Percentiles rank a stretch among this genome's conserved stretches.
These are phyloP conservation scores for Drosophila ezoana DNA, from an alignment of 2,888 invertebrate species.

Conservation along the genomic window DNA sequence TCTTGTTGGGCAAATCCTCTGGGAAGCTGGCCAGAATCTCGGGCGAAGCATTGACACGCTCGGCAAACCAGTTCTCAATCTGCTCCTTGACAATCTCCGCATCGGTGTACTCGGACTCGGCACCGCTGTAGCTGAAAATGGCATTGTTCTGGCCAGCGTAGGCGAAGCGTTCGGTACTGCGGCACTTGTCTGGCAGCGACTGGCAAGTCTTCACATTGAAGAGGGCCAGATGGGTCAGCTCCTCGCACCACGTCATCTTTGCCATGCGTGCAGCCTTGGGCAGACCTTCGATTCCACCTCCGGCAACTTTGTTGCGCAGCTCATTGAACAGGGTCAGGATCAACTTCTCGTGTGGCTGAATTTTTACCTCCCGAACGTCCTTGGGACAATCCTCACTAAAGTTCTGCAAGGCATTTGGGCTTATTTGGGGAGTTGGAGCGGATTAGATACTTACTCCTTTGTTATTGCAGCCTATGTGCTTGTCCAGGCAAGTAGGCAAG, in stretches of 20 bases:
- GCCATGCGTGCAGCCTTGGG: slow-evolving; percentile 66
- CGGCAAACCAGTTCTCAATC: slow-evolving; percentile 60
- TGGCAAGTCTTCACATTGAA: slow-evolving; percentile 63
- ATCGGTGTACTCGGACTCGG: slow-evolving; percentile 60
- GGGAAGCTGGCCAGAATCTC: slow-evolving; percentile 57
- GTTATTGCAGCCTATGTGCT: slow-evolving; percentile 65
- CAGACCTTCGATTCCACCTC: slow-evolving; percentile 47
- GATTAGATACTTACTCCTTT: slow-evolving; percentile 49
- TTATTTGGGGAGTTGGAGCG: neutral
- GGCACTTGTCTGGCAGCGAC: slow-evolving; percentile 60
- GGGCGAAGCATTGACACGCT: slow-evolving; percentile 53
- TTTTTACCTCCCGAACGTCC: slow-evolving; percentile 39
- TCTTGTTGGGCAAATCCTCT: slow-evolving; percentile 56
- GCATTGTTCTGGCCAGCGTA: slow-evolving; percentile 66
- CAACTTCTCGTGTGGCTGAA: slow-evolving; percentile 46
- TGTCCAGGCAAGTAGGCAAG: slow-evolving; percentile 62
- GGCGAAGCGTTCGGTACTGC: slow-evolving; percentile 64
- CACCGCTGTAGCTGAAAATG: slow-evolving; percentile 65
- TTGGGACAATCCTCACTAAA: slow-evolving; percentile 55
- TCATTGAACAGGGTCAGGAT: slow-evolving; percentile 58
- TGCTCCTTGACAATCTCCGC: slow-evolving; percentile 65
- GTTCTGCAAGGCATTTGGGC: slow-evolving; percentile 15
- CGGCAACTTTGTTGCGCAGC: slow-evolving; percentile 54
- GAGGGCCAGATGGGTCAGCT: slow-evolving; percentile 55
- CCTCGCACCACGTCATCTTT: slow-evolving; percentile 66